Evolutionary conservation across 2,113 vertebrate genomes (phyloP).

Genomic region (Dasyurus viverrinus): DNA sequence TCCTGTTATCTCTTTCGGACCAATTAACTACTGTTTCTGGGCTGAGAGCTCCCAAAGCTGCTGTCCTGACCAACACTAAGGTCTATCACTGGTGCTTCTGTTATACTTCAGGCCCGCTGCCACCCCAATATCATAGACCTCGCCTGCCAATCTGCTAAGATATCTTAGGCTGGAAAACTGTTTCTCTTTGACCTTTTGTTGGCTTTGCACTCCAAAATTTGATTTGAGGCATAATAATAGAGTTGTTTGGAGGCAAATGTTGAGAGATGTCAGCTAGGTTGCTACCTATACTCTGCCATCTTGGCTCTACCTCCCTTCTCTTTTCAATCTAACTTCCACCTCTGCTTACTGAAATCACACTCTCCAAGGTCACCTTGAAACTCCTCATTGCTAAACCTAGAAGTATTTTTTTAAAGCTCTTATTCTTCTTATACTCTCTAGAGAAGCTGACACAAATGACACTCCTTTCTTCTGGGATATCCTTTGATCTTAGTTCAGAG

Average conservation of each 20-base stretch:
- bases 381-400: background rate
- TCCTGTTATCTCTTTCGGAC: background rate
- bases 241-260: background rate
- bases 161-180: background rate
- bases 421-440: background rate
- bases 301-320: background rate
- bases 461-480: background rate
- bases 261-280: too few species aligned
- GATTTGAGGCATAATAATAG: background rate
- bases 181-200: background rate
- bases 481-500: background rate
- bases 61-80: too few species aligned
- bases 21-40: background rate
- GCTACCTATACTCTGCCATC: background rate
- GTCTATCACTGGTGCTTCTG: background rate
- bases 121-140: background rate
- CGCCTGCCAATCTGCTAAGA: background rate
- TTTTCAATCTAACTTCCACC: background rate
- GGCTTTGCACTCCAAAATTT: background rate
- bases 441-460: background rate
- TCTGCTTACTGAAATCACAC: background rate
- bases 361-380: background rate
- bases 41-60: background rate
- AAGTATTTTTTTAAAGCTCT: background rate
- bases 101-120: background rate